Evolutionary conservation across 2,797 vertebrate species (phyloP), one percentile per base, ranked within the genome.

Genomic region (Cirrhinus mrigala): DNA sequence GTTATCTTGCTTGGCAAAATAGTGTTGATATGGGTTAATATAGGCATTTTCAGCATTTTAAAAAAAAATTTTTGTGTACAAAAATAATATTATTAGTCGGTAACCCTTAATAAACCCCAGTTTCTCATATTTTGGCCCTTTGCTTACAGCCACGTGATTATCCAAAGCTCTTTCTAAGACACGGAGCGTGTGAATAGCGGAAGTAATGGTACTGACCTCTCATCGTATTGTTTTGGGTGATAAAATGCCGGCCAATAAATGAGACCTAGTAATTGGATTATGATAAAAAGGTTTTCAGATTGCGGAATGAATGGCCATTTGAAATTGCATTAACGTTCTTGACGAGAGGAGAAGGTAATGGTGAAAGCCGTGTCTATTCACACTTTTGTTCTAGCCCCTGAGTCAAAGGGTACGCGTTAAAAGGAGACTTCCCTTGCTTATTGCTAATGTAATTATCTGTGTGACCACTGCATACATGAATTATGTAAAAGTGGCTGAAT

Each of bases 391-490:
- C 80, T 79, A 68, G 87, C 18, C 6, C 48, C 33, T 14, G 69
- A 84, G 81, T 79, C 81, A 85, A 85, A 85, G 54, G 77, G 44
- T 73, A 44, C 1, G 29, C 54, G 44, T 60, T 79, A 83, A 84
- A 81, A 79, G 18, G 54, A 76, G 82, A 76, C 86, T 76, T 81
- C 29, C 77, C 82, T 69, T 84, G 86, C 82, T 87, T 81, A 77
- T 81, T 84, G 82, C 82, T 94, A 93, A 93, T 94, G 92, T 91
- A 93, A 93, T 95, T 93, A 94, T 92, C 89, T 74, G 87, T 92
- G 92, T 91, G 91, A 89, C 87, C 87, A 89, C 89, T 76, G 88
- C 88, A 82, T 87, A 90, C 89, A 89, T 89, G 89, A 93, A 91
- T 92, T 79, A 92, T 92, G 90, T 90, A 92, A 92, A 85, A 91